Evolutionary conservation across 2,797 vertebrate species (phyloP).

Genomic region (Perodicticus potto): DNA sequence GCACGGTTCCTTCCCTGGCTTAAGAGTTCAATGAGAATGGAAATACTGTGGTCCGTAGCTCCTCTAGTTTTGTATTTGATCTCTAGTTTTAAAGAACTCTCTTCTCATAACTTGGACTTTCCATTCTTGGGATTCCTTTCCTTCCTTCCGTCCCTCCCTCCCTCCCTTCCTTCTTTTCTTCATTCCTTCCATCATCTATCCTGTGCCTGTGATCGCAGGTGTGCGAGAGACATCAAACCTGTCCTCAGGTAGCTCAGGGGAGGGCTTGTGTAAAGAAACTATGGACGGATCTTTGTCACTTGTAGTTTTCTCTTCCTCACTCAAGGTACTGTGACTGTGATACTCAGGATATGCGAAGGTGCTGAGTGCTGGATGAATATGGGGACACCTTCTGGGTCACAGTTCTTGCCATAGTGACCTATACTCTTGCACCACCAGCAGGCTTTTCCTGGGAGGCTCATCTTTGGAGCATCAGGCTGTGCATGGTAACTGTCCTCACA

Average conservation of each 20-base stretch:
- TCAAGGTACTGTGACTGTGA: neutral
- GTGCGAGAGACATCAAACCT: neutral
- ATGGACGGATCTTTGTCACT: neutral
- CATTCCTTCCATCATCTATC: neutral
- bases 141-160: neutral
- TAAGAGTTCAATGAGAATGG: constrained; percentile 43
- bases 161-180: neutral
- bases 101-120: neutral
- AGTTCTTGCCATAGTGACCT: neutral
- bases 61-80: constrained; percentile 3
- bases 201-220: neutral
- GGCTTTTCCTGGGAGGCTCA: neutral
- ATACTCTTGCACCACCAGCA: no score
- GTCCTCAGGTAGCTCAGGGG: neutral
- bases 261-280: neutral
- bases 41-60: neutral
- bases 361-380: no score
- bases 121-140: neutral
- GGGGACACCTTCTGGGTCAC: neutral
- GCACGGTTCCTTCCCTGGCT: neutral
- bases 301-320: neutral
- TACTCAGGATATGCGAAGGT: neutral
- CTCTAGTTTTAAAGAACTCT: neutral
- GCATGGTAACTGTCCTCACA: neutral
- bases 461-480: neutral